Conservation (phyloP, 2,888 invertebrate genomes). For the Dromius quadrimaculatus region DNA sequence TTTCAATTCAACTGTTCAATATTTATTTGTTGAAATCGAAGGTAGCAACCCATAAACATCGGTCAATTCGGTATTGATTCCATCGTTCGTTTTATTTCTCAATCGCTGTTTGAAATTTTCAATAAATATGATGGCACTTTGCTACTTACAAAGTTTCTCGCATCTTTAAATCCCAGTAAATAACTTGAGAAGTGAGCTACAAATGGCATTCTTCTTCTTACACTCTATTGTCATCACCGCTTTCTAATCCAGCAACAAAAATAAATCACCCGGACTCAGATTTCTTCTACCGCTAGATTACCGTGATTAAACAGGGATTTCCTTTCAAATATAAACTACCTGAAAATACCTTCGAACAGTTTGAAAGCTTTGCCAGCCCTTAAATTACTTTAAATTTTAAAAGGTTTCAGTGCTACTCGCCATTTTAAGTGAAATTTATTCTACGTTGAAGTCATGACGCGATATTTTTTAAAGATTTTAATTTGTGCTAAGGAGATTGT, state of each 20-base stretch:
- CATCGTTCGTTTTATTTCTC: no score
- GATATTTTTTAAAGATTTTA: slow-evolving; percentile 12
- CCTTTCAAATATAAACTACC: slow-evolving; percentile 10
- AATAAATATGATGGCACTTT: no score
- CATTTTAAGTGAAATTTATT: slow-evolving; percentile 5
- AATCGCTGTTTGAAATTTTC: no score
- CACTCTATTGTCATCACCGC: neutral
- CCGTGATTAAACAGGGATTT: slow-evolving; percentile 14
- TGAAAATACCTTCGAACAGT: slow-evolving; percentile 13
- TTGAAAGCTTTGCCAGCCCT: neutral
- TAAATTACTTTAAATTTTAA: slow-evolving; percentile 18
- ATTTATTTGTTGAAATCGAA: no score
- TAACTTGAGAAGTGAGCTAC: no score
- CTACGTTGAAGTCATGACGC: neutral
- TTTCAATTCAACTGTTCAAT: no score
- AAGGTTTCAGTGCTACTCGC: neutral
- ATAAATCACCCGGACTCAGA: slow-evolving; percentile 11
- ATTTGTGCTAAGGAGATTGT: neutral
- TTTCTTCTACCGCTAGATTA: slow-evolving; percentile 29
- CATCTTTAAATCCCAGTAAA: no score
- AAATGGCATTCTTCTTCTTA: no score
- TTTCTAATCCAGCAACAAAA: slow-evolving; percentile 20
- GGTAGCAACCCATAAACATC: no score
- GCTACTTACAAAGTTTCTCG: no score
- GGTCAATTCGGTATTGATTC: no score